Conservation (phyloP, 2,888 invertebrate species). For the Beris morrisii region DNA sequence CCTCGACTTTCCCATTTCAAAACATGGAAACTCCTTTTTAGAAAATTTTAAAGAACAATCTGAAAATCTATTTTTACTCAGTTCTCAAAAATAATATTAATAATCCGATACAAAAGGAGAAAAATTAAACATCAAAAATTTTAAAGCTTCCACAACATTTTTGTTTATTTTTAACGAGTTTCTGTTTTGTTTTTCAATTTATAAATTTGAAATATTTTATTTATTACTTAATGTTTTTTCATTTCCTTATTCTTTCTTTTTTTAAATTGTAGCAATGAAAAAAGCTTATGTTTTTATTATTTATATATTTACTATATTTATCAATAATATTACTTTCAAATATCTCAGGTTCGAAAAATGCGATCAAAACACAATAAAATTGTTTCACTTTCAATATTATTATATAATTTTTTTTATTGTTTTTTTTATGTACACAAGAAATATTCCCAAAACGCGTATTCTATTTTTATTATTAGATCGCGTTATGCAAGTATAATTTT, state of each 20-base stretch:
- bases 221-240: constrained; percentile 1
- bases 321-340: constrained; percentile 1
- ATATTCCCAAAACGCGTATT: not conserved
- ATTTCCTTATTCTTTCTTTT: constrained; percentile 14
- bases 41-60: no score
- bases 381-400: constrained; percentile 5
- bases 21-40: no score
- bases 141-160: constrained; percentile 38
- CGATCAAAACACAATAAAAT: constrained; percentile 13
- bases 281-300: constrained; percentile 32
- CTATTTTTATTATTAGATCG: no score
- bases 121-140: constrained; percentile 13
- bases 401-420: constrained; percentile 1
- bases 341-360: constrained; percentile 22
- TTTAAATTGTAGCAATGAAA: constrained; percentile 37
- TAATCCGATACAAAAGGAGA: no score
- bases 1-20: no score
- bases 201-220: constrained; percentile 16
- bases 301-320: not conserved
- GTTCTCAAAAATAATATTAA: no score
- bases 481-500: no score
- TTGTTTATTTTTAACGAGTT: constrained; percentile 30
- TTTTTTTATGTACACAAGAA: constrained; percentile 20
- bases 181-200: constrained; percentile 14
- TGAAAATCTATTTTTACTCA: no score